Evolutionary conservation across 2,113 vertebrate species (phyloP).

Genomic region (Todiramphus chloris): DNA sequence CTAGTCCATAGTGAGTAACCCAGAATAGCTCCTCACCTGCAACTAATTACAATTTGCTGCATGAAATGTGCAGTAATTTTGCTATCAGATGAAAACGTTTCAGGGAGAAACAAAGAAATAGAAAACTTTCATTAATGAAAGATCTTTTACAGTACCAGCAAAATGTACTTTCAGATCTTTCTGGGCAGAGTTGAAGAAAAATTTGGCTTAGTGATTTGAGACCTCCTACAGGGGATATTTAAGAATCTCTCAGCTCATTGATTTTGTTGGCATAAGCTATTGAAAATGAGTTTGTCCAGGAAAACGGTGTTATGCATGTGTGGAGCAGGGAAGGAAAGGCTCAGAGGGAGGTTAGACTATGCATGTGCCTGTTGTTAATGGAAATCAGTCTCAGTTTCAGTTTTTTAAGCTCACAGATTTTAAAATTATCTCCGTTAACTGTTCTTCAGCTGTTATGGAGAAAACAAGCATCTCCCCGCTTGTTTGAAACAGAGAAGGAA

Average conservation of each 20-base stretch:
- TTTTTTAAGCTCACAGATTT: not conserved
- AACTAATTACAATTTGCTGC: slow-evolving; percentile 9
- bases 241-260: not conserved
- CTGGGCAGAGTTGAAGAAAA: not conserved
- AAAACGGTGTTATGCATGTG: not conserved
- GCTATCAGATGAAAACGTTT: not conserved
- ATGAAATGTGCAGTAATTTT: not conserved
- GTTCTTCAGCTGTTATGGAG: not conserved
- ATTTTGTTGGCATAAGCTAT: slow-evolving; percentile 8
- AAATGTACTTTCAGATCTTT: not conserved
- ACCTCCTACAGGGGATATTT: not conserved
- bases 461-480: not conserved
- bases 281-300: slow-evolving; percentile 3
- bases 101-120: not conserved
- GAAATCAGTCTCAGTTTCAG: not conserved
- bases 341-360: not conserved
- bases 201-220: not conserved
- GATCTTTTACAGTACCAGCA: not conserved
- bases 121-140: not conserved
- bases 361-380: not conserved
- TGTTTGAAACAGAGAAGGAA: not conserved
- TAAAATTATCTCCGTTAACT: not conserved
- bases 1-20: slow-evolving; percentile 45
- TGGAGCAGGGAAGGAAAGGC: not conserved
- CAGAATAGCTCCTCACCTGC: slow-evolving; percentile 53